These are phyloP conservation scores for Zonotrichia leucophrys DNA, from an alignment of 2,113 vertebrate genomes.

Conservation along the genomic window DNA sequence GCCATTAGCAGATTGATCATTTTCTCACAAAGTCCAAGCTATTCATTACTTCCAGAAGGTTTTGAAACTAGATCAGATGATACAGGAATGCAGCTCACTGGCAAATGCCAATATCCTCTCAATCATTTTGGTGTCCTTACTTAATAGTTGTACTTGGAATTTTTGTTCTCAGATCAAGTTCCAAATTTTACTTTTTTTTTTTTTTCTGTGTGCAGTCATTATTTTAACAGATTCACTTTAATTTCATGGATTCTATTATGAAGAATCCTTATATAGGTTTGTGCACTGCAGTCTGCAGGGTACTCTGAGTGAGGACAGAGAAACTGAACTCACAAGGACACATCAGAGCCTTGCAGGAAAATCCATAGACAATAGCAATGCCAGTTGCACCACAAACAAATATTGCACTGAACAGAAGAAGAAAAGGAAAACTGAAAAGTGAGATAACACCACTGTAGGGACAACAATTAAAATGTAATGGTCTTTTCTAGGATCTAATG, in stretches of 20 bases:
- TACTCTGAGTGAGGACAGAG: not conserved
- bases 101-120: conserved; percentile 9
- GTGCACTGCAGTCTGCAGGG: not conserved
- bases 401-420: not conserved
- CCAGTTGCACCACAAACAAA: not conserved
- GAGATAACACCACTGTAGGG: not conserved
- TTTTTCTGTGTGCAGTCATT: not conserved
- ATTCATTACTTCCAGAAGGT: conserved; percentile 25
- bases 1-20: conserved; percentile 27
- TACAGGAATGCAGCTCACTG: not conserved
- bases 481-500: not conserved
- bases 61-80: conserved; percentile 23
- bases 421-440: not conserved
- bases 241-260: not conserved
- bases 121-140: not conserved
- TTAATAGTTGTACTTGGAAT: not conserved
- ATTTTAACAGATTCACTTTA: not conserved
- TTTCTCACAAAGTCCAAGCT: not conserved
- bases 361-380: not conserved
- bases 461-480: not conserved
- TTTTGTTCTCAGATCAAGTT: not conserved
- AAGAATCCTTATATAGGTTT: not conserved
- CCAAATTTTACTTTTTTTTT: not conserved
- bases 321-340: not conserved
- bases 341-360: not conserved